Evolutionary conservation across 2,888 invertebrate genomes (phyloP).

Genomic region (Ochropleura plecta): DNA sequence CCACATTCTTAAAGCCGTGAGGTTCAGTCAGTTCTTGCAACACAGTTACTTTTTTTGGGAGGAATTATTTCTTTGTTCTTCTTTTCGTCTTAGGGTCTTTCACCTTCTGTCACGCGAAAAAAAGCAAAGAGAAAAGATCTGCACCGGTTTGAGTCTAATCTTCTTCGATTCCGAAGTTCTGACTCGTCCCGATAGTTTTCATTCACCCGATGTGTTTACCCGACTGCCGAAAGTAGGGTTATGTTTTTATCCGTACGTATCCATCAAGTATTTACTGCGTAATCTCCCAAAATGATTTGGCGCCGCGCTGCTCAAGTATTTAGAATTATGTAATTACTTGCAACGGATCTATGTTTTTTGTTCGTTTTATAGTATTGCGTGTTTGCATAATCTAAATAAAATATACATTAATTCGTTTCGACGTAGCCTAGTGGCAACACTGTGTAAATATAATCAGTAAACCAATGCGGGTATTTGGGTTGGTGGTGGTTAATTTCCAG

Average conservation of each 20-base stretch:
- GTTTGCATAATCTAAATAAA: conserved; percentile 19
- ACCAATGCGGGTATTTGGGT: not conserved
- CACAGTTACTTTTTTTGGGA: no score
- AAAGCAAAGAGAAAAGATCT: no score
- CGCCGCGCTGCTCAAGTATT: not conserved
- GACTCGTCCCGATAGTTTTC: not conserved
- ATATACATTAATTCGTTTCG: not conserved
- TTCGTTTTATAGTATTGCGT: conserved; percentile 5
- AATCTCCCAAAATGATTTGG: conserved; percentile 4
- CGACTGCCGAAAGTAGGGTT: no score
- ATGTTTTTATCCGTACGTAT: no score
- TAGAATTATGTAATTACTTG: conserved; percentile 36
- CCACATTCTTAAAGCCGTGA: no score
- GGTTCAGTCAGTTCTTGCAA: no score
- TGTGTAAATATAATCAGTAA: not conserved
- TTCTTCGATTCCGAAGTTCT: not conserved
- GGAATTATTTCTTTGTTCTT: no score
- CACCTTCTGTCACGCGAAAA: no score
- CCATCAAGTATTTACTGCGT: not conserved
- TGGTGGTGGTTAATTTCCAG: no score
- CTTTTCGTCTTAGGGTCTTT: no score
- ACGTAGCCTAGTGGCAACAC: not conserved
- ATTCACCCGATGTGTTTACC: no score
- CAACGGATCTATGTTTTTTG: conserved; percentile 28
- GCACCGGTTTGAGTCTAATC: no score